Percentiles rank a stretch among this genome's conserved stretches.
These are phyloP conservation scores for Trichogramma dendrolimi DNA, from an alignment of 2,888 invertebrate genomes.

Conservation along the genomic window DNA sequence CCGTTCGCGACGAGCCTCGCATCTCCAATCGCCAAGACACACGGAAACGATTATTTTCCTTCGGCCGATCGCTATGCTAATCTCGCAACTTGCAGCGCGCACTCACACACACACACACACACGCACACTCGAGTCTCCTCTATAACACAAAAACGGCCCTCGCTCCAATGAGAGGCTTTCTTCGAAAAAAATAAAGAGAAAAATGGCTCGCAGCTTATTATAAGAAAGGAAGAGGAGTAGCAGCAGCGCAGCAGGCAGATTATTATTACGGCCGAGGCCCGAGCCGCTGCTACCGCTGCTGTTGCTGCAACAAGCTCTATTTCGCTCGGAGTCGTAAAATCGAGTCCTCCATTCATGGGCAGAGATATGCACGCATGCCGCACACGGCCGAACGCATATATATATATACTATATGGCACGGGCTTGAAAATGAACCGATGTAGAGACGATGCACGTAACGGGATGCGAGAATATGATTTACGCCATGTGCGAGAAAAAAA, in stretches of 20 bases:
- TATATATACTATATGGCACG: too few relatives aligned
- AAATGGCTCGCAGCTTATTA: conserved; percentile 13
- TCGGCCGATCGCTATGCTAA: conserved; percentile 50
- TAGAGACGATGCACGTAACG: too few relatives aligned
- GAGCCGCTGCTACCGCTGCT: conserved; percentile 7
- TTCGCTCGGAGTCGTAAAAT: conserved; percentile 23
- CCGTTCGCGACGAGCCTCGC: conserved; percentile 28
- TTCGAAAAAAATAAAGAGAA: conserved; percentile 17
- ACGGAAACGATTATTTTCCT: conserved; percentile 45
- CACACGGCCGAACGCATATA: too few relatives aligned
- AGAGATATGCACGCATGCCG: too few relatives aligned
- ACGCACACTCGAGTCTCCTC: too few relatives aligned
- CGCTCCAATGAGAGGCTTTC: conserved; percentile 46
- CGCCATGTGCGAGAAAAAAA: too few relatives aligned
- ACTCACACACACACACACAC: too few relatives aligned
- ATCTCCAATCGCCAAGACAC: conserved; percentile 45
- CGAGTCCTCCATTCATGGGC: conserved; percentile 20
- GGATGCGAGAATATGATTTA: too few relatives aligned
- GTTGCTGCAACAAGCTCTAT: conserved; percentile 7
- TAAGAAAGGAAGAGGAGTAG: too few relatives aligned
- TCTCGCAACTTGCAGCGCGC: conserved; percentile 34
- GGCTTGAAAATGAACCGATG: too few relatives aligned
- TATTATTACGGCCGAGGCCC: too few relatives aligned
- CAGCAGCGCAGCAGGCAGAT: too few relatives aligned
- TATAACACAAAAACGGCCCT: conserved; percentile 46